A percentile compares a stretch with the other conserved stretches of the same genome.
phyloP scores from a whole-genome alignment of 2,797 vertebrate species.

The Phaenicophaeus curvirostris region DNA sequence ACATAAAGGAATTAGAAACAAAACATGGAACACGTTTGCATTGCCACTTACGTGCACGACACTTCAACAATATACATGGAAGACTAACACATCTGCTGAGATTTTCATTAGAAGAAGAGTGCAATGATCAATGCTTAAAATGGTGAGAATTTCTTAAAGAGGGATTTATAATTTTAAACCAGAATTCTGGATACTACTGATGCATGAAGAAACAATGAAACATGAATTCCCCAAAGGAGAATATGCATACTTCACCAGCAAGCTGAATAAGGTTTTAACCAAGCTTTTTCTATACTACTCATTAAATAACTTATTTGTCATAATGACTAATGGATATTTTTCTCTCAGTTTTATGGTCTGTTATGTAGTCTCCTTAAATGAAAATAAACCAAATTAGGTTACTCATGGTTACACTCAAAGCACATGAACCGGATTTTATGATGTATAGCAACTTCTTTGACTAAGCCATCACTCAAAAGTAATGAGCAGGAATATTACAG shows the following conservation, averaged over 20 bases:
- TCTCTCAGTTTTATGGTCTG: slow-evolving; percentile 67
- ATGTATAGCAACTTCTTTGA: slow-evolving; percentile 74
- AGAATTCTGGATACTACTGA: slow-evolving; percentile 73
- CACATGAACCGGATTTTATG: slow-evolving; percentile 75
- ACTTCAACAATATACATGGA: slow-evolving; percentile 56
- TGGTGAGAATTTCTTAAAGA: slow-evolving; percentile 73
- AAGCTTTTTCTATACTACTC: slow-evolving; percentile 65
- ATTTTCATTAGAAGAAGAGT: slow-evolving; percentile 69
- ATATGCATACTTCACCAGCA: slow-evolving; percentile 69
- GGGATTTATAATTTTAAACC: slow-evolving; percentile 70
- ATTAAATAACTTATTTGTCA: slow-evolving; percentile 68
- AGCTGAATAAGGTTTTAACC: slow-evolving; percentile 71
- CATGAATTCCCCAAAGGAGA: slow-evolving; percentile 69
- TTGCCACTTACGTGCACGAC: slow-evolving; percentile 57
- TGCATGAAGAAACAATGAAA: slow-evolving; percentile 73
- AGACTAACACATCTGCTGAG: slow-evolving; percentile 62
- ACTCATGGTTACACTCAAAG: slow-evolving; percentile 74
- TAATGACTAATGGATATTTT: slow-evolving; percentile 74
- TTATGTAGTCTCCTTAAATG: slow-evolving; percentile 74
- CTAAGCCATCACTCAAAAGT: slow-evolving; percentile 73
- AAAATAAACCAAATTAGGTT: slow-evolving; percentile 77
- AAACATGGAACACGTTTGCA: slow-evolving; percentile 58
- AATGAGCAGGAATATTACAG: slow-evolving; percentile 69
- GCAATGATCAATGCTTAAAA: slow-evolving; percentile 71
- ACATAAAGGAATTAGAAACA: slow-evolving; percentile 74